Evolutionary conservation across 2,888 invertebrate species (phyloP), one percentile per base, ranked within the genome.

Genomic region (Heteromurus nitidus): DNA sequence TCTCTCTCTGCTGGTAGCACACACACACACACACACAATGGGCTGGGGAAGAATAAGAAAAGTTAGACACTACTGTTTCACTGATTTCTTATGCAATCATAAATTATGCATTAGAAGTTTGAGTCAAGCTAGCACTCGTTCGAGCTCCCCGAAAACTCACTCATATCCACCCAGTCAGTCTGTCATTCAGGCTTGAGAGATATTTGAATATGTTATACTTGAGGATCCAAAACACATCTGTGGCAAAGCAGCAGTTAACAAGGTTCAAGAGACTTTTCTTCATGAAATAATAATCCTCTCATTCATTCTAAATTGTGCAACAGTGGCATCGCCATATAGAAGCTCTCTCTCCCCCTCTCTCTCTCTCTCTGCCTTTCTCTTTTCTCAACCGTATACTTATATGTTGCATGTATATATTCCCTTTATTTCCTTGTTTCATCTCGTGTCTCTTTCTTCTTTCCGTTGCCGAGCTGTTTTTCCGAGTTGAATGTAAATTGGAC

Each of bases 31-130:
- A 50, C 13, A 50, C 50, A 50, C 50, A 50, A 50, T 50, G n/a
- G 50, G 36, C 13, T 36, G 50, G 18, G 50, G 18, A 11, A 11
- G 22, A 58, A 20, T n/a, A 58, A 24, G n/a, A 58, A 7, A 26
- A 9, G 20, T 7, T 26, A n/a, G n/a, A n/a, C n/a, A 60, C 30
- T 9, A 64, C 22, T 65, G 20, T 73, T 73, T 70, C 73, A 73
- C 50, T 73, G 80, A 80, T 80, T 80, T 80, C 80, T 73, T 73
- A 80, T 68, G 68, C 73, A 80, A 73, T 68, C 80, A 80, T 80
- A 80, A 80, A 80, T 80, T 80, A 80, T 80, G 80, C 80, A 80
- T 80, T 73, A 67, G 80, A 58, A 73, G 80, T 73, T 80, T 67
- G 30, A 70, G 65, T 28, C 7, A 67, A 65, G 50, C 50, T 50